Conservation (phyloP, 1,140 invertebrate genomes). For the Macrocentrus cingulum region DNA sequence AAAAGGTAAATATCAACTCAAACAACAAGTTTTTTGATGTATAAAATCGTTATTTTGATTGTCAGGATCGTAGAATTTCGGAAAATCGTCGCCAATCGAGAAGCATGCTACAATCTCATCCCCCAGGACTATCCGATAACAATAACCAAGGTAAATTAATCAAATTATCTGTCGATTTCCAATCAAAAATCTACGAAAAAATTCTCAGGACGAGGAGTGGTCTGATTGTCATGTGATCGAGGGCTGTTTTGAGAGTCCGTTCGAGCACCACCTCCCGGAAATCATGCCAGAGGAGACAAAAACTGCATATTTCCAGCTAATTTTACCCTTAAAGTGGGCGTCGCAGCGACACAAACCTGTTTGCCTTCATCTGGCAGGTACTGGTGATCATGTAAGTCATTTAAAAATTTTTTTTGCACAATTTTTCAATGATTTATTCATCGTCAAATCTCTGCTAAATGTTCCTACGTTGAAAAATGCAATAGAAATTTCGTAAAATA, state of each 20-base stretch:
- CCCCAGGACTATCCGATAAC: conserved; percentile 82
- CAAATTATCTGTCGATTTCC: conserved; percentile 5
- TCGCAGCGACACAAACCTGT: conserved; percentile 74
- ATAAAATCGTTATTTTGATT: conserved; percentile 13
- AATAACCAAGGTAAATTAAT: conserved; percentile 85
- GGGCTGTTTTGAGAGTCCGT: conserved; percentile 86
- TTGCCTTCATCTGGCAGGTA: conserved; percentile 93
- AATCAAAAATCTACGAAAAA: not conserved
- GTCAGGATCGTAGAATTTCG: conserved; percentile 86
- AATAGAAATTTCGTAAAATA: too few relatives aligned
- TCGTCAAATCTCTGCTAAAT: not conserved
- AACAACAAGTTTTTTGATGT: too few relatives aligned
- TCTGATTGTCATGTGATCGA: conserved; percentile 78
- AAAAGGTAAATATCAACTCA: conserved; percentile 67
- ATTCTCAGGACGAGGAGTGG: conserved; percentile 71
- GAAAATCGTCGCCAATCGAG: conserved; percentile 82
- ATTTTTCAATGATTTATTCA: conserved; percentile 28
- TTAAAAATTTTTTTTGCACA: conserved; percentile 2
- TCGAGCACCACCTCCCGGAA: conserved; percentile 79
- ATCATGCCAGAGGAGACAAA: conserved; percentile 83
- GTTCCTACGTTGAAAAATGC: too few relatives aligned
- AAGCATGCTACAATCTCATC: conserved; percentile 81
- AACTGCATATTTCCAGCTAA: conserved; percentile 80
- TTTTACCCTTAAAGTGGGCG: conserved; percentile 82
- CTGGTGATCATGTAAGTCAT: conserved; percentile 97